Evolutionary conservation across 2,888 invertebrate species (phyloP).

Genomic region (Furcula furcula): DNA sequence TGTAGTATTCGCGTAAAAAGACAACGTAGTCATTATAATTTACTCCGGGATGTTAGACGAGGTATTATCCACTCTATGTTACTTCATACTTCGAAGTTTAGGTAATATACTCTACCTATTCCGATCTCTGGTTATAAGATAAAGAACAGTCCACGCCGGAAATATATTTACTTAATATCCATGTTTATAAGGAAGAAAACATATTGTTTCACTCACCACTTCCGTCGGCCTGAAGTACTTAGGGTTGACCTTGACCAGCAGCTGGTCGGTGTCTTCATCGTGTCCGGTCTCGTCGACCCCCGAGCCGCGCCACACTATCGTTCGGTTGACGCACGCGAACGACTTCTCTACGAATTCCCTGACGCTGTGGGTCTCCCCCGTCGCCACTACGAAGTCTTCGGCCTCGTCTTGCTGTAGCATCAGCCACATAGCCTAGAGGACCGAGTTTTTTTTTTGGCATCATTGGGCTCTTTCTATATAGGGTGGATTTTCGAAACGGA

Average conservation of each 20-base stretch:
- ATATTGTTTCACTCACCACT: conserved; percentile 89
- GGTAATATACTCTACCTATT: no score
- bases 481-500: no score
- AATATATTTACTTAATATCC: no score
- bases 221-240: conserved; percentile 99
- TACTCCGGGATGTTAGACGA: no score
- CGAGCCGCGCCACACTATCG: conserved; percentile 90
- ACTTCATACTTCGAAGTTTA: no score
- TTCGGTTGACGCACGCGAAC: conserved; percentile 90
- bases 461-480: no score
- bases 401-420: conserved; percentile 97
- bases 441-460: no score
- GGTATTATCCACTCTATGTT: no score
- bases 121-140: no score
- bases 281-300: conserved; percentile 89
- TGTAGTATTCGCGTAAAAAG: no score
- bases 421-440: conserved; percentile 96
- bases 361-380: conserved; percentile 97
- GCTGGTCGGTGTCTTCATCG: conserved; percentile 85
- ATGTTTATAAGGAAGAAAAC: neutral
- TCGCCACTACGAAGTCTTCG: conserved; percentile 98
- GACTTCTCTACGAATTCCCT: conserved; percentile 97
- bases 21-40: no score
- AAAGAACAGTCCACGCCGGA: no score
- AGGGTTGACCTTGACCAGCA: conserved; percentile 94